Evolutionary conservation across 2,113 vertebrate species (phyloP).

Genomic region (Pteronura brasiliensis): DNA sequence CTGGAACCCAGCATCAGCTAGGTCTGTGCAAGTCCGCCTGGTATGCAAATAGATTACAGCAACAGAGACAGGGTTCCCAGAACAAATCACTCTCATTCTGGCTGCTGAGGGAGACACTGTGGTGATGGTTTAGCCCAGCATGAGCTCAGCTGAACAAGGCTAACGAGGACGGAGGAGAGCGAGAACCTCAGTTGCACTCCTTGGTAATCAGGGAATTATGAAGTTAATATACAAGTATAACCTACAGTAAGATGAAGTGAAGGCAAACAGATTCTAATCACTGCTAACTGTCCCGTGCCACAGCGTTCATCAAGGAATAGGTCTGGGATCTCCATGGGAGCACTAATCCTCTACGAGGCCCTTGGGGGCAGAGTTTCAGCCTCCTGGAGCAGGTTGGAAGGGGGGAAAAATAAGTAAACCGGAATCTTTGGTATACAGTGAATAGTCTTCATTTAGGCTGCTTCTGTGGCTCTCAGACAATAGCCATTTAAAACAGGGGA

Average conservation of each 20-base stretch:
- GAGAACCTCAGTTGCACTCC: conserved; percentile 16
- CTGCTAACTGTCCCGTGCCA: background rate
- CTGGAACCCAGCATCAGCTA: background rate
- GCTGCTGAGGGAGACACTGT: background rate
- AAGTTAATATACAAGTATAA: conserved; percentile 47
- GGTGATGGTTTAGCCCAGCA: background rate
- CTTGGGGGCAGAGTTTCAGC: rapidly evolving
- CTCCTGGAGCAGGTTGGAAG: background rate
- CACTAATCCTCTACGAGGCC: background rate
- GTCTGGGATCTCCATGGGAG: background rate
- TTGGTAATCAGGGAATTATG: conserved; percentile 43
- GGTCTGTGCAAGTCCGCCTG: background rate
- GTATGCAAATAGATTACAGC: background rate
- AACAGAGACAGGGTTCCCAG: background rate
- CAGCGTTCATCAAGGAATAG: background rate
- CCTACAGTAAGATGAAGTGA: conserved; percentile 15
- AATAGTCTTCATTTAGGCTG: background rate
- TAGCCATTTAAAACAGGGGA: background rate
- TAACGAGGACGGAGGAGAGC: conserved; percentile 33
- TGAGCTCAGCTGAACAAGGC: background rate
- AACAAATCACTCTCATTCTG: background rate
- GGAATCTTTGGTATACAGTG: background rate
- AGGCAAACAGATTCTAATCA: conserved; percentile 29
- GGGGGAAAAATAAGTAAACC: background rate
- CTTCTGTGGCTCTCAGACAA: background rate